Evolutionary conservation across 2,113 vertebrate genomes (phyloP).

Genomic region (Odontesthes bonariensis): DNA sequence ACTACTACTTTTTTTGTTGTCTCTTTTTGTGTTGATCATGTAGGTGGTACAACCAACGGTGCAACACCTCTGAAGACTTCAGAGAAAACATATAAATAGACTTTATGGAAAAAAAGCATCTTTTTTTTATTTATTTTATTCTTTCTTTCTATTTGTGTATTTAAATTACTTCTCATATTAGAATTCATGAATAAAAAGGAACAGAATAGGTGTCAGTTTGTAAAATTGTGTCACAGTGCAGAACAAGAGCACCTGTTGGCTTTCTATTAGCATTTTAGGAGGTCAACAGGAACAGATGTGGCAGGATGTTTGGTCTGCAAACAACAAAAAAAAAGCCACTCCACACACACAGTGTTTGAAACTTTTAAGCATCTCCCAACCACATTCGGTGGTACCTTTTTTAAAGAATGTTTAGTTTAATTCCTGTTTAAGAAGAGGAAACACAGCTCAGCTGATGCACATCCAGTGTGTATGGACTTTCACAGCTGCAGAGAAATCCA

Average conservation of each 20-base stretch:
- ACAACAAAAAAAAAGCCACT: neutral
- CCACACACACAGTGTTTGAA: no score
- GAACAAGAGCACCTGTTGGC: neutral
- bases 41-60: neutral
- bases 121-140: neutral
- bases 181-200: no score
- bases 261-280: neutral
- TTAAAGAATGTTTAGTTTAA: neutral
- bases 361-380: neutral
- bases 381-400: neutral
- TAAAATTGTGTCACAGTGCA: neutral
- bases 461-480: neutral
- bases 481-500: neutral
- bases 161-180: neutral
- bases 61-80: neutral
- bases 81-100: neutral
- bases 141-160: neutral
- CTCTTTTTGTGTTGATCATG: neutral
- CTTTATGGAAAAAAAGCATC: no score
- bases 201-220: no score
- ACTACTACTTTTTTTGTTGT: neutral
- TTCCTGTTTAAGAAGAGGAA: slow-evolving; percentile 14
- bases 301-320: neutral
- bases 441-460: neutral
- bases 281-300: slow-evolving; percentile 7